Evolutionary conservation across 37 sponge, comb jelly and placozoan species (phyloP).

Genomic region (Tethya wilhelma): DNA sequence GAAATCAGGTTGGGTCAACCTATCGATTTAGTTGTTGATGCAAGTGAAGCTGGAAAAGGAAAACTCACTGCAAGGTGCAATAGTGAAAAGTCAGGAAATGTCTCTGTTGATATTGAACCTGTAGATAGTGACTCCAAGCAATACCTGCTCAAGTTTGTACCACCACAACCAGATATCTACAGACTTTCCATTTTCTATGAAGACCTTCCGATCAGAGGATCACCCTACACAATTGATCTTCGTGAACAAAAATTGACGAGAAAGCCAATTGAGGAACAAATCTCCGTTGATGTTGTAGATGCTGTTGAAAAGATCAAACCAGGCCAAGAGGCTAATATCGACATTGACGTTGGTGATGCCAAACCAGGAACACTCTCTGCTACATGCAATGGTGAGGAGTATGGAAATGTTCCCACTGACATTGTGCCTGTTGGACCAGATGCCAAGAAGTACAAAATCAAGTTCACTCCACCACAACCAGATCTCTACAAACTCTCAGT

Average conservation of each 20-base stretch:
- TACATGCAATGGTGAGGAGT: conserved; percentile 34
- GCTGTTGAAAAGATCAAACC: too few species aligned
- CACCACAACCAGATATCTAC: conserved; percentile 50
- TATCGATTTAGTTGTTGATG: neutral
- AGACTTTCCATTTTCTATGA: conserved; percentile 26
- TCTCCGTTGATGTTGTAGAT: neutral
- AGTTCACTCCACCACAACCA: conserved; percentile 40
- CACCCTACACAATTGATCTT: conserved; percentile 55
- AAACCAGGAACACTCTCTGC: conserved; percentile 58
- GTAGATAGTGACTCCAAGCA: too few species aligned
- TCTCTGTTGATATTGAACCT: conserved; percentile 22
- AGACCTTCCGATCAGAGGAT: conserved; percentile 43
- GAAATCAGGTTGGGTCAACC: neutral
- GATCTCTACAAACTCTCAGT: conserved; percentile 54
- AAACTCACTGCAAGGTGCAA: conserved; percentile 34
- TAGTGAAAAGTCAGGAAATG: conserved; percentile 5
- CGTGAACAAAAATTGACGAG: conserved; percentile 16
- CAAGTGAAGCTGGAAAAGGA: neutral
- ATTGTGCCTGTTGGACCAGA: conserved; percentile 18
- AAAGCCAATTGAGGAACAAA: conserved; percentile 13
- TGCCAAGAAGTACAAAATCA: conserved; percentile 22
- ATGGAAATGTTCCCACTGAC: conserved; percentile 51
- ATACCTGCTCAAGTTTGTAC: conserved; percentile 48
- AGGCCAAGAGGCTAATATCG: conserved; percentile 7
- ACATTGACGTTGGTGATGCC: conserved; percentile 46